Evolutionary conservation across 2,797 vertebrate species (phyloP).

Genomic region (Arremon brunneinucha): DNA sequence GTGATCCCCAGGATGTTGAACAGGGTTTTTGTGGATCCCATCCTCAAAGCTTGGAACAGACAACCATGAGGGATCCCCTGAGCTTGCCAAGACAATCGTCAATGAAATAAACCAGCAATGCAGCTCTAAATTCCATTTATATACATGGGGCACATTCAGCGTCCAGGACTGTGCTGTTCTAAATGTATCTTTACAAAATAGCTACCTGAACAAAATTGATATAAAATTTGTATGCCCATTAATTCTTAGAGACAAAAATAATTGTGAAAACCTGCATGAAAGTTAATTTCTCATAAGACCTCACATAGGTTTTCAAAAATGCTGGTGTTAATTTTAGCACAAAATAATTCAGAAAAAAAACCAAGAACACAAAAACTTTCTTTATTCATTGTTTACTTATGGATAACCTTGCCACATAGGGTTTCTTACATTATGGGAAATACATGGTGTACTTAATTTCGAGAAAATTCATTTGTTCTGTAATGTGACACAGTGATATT

Average conservation of each 20-base stretch:
- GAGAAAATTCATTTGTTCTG: background rate
- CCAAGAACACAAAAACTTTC: background rate
- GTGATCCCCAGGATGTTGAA: background rate
- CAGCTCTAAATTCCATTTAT: background rate
- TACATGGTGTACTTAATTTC: background rate
- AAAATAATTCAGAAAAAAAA: background rate
- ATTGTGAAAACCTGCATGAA: background rate
- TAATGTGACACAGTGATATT: background rate
- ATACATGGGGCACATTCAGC: rapidly evolving
- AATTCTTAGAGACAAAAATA: background rate
- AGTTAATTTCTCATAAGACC: background rate
- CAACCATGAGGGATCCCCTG: rapidly evolving
- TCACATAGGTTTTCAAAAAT: background rate
- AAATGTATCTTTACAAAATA: background rate
- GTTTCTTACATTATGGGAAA: background rate
- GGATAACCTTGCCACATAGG: background rate
- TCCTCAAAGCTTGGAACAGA: background rate
- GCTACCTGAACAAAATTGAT: background rate
- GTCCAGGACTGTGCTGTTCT: background rate
- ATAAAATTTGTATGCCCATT: background rate
- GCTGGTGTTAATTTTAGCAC: background rate
- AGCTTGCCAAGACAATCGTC: background rate
- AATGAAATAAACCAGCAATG: background rate
- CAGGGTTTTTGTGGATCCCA: background rate
- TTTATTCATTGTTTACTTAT: background rate